Conservation (phyloP, 2,113 vertebrate genomes). For the Piprites chloris region DNA sequence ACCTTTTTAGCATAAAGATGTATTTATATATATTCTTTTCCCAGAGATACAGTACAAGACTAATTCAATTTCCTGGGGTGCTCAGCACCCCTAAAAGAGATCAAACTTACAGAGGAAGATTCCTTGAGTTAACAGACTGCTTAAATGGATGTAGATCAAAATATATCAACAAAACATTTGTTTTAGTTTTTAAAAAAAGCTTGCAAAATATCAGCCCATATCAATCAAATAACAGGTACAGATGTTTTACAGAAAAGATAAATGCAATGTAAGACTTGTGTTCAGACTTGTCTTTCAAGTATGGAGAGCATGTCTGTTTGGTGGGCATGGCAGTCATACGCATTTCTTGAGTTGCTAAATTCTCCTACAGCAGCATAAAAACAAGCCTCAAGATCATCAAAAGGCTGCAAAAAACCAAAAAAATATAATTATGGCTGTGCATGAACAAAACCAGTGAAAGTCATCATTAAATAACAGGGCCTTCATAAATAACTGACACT, state of each 20-base stretch:
- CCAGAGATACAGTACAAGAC: background rate
- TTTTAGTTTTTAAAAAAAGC: background rate
- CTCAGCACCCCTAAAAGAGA: background rate
- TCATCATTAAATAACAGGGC: background rate
- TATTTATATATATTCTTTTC: background rate
- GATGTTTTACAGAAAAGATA: background rate
- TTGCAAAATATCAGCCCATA: background rate
- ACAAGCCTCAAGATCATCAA: slow-evolving; percentile 89
- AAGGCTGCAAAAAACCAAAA: slow-evolving; percentile 75
- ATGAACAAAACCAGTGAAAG: background rate
- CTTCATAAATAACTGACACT: background rate
- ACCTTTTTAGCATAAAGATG: background rate
- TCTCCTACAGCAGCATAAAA: slow-evolving; percentile 70
- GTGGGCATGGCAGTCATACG: background rate
- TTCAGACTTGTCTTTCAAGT: slow-evolving; percentile 31
- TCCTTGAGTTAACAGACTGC: background rate
- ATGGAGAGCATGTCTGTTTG: background rate
- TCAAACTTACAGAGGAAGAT: background rate
- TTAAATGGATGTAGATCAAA: background rate
- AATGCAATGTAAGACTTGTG: background rate
- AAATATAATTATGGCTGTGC: background rate
- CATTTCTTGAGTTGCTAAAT: background rate
- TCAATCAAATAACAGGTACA: background rate
- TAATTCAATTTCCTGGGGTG: background rate
- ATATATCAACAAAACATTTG: background rate